Conservation (phyloP, 2,113 vertebrate species). For the Cepphus grylle region DNA sequence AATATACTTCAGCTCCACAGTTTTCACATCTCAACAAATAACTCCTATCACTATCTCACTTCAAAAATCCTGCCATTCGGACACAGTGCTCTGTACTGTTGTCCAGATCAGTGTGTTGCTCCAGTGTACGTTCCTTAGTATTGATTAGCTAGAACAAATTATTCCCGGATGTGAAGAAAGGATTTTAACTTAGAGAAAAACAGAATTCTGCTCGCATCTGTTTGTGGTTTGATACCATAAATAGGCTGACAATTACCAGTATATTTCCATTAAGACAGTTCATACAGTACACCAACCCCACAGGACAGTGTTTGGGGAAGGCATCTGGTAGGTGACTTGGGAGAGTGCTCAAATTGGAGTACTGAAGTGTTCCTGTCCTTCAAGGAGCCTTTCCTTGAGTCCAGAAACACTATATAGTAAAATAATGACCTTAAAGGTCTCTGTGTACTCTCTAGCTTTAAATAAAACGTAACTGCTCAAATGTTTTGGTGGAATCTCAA, state of each 20-base stretch:
- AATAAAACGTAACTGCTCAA: not conserved
- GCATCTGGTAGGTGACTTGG: not conserved
- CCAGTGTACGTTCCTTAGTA: not conserved
- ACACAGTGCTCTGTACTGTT: not conserved
- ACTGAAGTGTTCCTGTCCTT: not conserved
- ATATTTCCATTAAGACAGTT: not conserved
- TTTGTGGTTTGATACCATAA: not conserved
- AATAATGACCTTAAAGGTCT: not conserved
- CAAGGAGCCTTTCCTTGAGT: not conserved
- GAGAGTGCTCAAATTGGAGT: not conserved
- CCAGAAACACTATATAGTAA: not conserved
- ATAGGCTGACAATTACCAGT: not conserved
- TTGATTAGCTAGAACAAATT: not conserved
- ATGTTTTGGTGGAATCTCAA: not conserved
- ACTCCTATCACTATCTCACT: not conserved
- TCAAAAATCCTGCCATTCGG: not conserved
- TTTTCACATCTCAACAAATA: not conserved
- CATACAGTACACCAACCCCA: not conserved
- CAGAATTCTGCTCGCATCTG: not conserved
- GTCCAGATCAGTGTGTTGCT: not conserved
- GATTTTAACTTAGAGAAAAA: not conserved
- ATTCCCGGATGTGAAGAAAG: not conserved
- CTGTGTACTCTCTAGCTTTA: not conserved
- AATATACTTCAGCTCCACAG: not conserved
- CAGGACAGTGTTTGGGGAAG: not conserved